phyloP scores from a whole-genome alignment of 2,797 vertebrate species.

The Cirrhinus mrigala region DNA sequence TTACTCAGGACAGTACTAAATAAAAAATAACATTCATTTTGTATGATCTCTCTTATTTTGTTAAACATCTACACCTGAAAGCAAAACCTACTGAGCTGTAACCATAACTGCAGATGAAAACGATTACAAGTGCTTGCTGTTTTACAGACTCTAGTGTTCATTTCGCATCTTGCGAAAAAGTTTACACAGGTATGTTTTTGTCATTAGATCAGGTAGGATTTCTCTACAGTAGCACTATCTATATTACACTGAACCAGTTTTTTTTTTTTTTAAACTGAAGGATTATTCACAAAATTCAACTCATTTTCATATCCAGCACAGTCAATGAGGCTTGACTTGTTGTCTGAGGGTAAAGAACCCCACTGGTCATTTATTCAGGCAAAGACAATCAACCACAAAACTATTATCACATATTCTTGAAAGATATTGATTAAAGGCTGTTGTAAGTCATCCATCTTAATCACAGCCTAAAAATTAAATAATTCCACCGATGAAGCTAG shows the following conservation, averaged over 20 bases:
- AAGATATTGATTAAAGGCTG: constrained; percentile 47
- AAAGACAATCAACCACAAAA: constrained; percentile 51
- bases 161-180: too few relatives aligned
- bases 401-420: constrained; percentile 38
- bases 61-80: too few relatives aligned
- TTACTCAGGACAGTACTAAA: too few relatives aligned
- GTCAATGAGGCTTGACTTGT: constrained; percentile 52
- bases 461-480: constrained; percentile 23
- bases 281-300: constrained; percentile 17
- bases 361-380: constrained; percentile 47
- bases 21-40: too few relatives aligned
- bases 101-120: too few relatives aligned
- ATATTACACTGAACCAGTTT: background rate
- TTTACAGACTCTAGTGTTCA: too few relatives aligned
- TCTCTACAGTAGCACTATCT: background rate
- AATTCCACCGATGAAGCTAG: constrained; percentile 6
- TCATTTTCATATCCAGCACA: constrained; percentile 34
- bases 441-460: constrained; percentile 44
- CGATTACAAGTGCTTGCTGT: too few relatives aligned
- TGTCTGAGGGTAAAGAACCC: constrained; percentile 39
- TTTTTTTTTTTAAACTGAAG: constrained; percentile 3
- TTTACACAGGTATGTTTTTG: too few relatives aligned
- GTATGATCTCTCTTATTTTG: too few relatives aligned
- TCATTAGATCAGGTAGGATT: background rate
- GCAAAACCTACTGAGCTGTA: too few relatives aligned